Evolutionary conservation across 1,140 invertebrate species (phyloP).

Genomic region (Brachionus rotundiformis): DNA sequence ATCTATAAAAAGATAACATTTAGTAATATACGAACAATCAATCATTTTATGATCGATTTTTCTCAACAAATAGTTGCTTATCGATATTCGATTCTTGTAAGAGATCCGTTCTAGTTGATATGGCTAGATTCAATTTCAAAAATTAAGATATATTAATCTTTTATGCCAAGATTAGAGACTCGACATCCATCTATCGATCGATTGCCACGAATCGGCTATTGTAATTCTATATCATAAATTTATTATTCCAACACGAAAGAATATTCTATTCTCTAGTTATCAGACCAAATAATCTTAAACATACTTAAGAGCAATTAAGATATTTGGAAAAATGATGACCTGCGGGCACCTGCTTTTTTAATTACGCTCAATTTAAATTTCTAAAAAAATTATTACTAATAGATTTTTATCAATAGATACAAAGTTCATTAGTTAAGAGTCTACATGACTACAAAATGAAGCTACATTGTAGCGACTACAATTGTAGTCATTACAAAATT

Average conservation of each 20-base stretch:
- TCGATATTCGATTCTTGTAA: not conserved
- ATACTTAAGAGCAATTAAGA: not conserved
- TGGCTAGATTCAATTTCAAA: not conserved
- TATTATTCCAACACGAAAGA: not conserved
- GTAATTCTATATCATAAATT: constrained; percentile 11
- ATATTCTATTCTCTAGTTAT: constrained; percentile 4
- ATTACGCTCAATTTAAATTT: not conserved
- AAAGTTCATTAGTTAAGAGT: not conserved
- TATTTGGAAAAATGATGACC: constrained; percentile 2
- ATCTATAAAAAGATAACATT: not conserved
- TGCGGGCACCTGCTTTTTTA: not conserved
- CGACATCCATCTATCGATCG: not conserved
- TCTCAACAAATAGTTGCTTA: not conserved
- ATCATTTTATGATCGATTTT: constrained; percentile 4
- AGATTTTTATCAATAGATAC: not conserved
- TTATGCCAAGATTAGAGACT: not conserved
- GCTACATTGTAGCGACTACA: no score
- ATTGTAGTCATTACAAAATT: no score
- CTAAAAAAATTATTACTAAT: not conserved
- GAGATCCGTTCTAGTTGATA: constrained; percentile 11
- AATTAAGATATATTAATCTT: constrained; percentile 12
- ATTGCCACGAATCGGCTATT: not conserved
- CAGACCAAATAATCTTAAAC: not conserved
- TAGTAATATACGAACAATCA: constrained; percentile 8
- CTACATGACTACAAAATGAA: not conserved